phyloP scores from a whole-genome alignment of 2,113 vertebrate species.

The Acrocephalus kingi region DNA sequence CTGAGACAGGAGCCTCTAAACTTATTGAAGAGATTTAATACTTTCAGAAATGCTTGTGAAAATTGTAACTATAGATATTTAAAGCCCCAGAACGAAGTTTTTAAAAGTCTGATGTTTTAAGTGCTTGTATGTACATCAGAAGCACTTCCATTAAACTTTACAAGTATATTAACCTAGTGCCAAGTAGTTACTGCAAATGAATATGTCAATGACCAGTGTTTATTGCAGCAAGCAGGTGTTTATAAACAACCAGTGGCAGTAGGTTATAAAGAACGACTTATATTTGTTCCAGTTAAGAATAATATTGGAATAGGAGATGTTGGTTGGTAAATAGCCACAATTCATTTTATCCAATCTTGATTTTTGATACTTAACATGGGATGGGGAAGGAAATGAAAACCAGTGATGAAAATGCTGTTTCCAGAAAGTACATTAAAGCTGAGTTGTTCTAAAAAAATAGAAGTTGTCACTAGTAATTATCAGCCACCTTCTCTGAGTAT shows the following conservation, averaged over 20 bases:
- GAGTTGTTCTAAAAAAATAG: conserved; percentile 55
- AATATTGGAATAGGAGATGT: conserved; percentile 49
- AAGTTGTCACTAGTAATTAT: conserved; percentile 58
- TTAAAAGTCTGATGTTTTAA: conserved; percentile 71
- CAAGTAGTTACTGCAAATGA: conserved; percentile 84
- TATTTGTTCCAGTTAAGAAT: conserved; percentile 65
- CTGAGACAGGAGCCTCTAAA: conserved; percentile 73
- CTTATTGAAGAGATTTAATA: conserved; percentile 59
- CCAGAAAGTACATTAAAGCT: conserved; percentile 61
- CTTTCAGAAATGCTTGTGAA: conserved; percentile 69
- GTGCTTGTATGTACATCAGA: conserved; percentile 71
- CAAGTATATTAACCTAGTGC: conserved; percentile 79
- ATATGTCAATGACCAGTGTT: conserved; percentile 80
- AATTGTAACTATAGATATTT: conserved; percentile 70
- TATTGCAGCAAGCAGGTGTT: conserved; percentile 84
- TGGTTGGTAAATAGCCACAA: conserved; percentile 58
- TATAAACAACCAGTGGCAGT: conserved; percentile 78
- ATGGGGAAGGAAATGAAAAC: conserved; percentile 58
- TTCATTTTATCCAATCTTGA: conserved; percentile 50
- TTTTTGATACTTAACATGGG: conserved; percentile 49
- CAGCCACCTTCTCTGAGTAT: neutral
- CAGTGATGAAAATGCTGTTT: conserved; percentile 62
- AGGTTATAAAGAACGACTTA: conserved; percentile 58
- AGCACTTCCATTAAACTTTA: conserved; percentile 74
- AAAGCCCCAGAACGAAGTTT: conserved; percentile 54